Base-by-base conservation (phyloP, 2,113 vertebrate genomes). In the Lepus americanus region DNA sequence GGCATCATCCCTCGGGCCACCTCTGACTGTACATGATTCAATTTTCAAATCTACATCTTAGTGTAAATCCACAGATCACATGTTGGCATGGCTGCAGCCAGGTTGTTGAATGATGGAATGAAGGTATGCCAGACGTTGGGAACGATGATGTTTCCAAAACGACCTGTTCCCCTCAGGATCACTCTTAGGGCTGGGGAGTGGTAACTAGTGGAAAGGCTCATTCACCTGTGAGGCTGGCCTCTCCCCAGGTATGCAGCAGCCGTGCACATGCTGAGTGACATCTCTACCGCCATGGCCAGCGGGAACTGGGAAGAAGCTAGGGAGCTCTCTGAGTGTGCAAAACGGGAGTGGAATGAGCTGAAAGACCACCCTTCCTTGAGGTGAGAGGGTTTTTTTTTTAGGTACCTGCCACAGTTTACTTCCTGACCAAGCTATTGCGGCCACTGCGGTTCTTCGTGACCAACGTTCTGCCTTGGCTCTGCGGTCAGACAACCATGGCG, bases 281-380 rank as follows among this genome's bases (percentile, higher is more conserved):
- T 99, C 70, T 97, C 97, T 4, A 31, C 98, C 17, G 98, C 98
- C 0, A 98, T 99, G 99, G 98, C 98, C 86, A 97, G 92, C 13
- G 99, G 99, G 49, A 98, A 98, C 94, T 99, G 99, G 99, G 98
- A 99, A 55, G 98, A 98, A 31, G 99, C 99, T 22, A 90, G 98
- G 81, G 89, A 95, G 36, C 98, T 99, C 0, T 99, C 99, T 84
- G 87, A 91, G 17, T 49, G 84, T 80, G 99, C 99, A 51, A 99
- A 98, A 87, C 96, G 96, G 67, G 94, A 96, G 25, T 99, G 99
- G 99, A 93, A 97, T 1, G 76, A 97, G 49, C 96, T 99, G 96
- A 98, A 97, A 90, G 66, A 94, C 84, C 98, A 98, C 20, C 97
- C 97, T 14, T 98, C 99, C 80, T 87, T 99, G 96, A 99, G 99